Evolutionary conservation across 2,888 invertebrate species (phyloP).

Genomic region (Melolontha melolontha): DNA sequence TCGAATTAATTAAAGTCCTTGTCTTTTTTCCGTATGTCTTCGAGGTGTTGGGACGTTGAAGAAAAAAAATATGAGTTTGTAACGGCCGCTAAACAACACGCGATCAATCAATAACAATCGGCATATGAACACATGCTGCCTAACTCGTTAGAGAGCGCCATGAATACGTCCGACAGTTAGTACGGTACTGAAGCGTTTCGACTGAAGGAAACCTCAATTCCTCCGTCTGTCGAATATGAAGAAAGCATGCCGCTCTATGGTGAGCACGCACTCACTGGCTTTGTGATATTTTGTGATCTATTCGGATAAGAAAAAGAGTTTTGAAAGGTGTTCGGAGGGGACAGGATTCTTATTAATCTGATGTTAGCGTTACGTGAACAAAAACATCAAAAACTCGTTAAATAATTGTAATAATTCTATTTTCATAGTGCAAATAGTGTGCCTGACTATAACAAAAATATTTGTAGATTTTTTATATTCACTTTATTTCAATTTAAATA

Average conservation of each 20-base stretch:
- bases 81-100: conserved; percentile 32
- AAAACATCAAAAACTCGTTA: neutral
- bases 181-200: conserved; percentile 54
- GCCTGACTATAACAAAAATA: too few species aligned
- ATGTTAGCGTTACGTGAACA: neutral
- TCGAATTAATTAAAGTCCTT: too few species aligned
- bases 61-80: conserved; percentile 12
- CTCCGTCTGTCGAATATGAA: conserved; percentile 26
- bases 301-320: conserved; percentile 13
- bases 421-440: neutral
- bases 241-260: conserved; percentile 30
- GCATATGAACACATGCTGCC: conserved; percentile 36
- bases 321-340: conserved; percentile 7
- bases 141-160: conserved; percentile 8
- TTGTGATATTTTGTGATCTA: conserved; percentile 22
- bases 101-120: conserved; percentile 25
- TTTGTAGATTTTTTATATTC: too few species aligned
- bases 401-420: neutral
- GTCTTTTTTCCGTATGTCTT: too few species aligned
- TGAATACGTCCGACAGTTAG: conserved; percentile 53
- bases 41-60: neutral
- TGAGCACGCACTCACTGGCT: conserved; percentile 17
- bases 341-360: neutral
- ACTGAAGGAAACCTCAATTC: conserved; percentile 45
- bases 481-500: too few species aligned